Evolutionary conservation across 2,888 invertebrate genomes (phyloP).

Genomic region (Drosophila paracracens): DNA sequence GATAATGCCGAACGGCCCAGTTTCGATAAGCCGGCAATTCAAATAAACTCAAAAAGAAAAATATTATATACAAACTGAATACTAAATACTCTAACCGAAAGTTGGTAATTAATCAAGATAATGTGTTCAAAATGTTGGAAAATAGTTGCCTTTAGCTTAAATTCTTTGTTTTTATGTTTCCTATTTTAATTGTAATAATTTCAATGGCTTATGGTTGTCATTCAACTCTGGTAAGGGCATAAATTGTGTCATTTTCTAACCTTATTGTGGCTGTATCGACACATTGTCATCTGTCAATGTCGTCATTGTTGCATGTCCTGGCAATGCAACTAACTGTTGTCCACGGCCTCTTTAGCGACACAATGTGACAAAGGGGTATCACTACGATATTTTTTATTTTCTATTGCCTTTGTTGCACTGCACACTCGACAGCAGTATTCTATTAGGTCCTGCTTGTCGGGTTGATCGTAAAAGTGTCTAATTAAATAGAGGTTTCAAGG

Average conservation of each 20-base stretch:
- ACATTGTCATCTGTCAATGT: conserved; percentile 30
- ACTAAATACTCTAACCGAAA: conserved; percentile 23
- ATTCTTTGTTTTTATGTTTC: background rate
- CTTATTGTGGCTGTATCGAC: background rate
- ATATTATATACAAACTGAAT: conserved; percentile 11
- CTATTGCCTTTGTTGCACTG: conserved; percentile 1
- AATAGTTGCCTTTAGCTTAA: background rate
- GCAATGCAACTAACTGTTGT: conserved; percentile 64
- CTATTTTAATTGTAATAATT: background rate
- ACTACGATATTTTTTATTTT: conserved; percentile 37
- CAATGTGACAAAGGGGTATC: conserved; percentile 54
- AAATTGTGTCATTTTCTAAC: conserved; percentile 46
- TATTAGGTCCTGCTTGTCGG: conserved; percentile 28
- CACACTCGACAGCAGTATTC: conserved; percentile 39
- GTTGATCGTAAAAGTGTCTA: conserved; percentile 58
- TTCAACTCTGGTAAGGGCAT: conserved; percentile 12
- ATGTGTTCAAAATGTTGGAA: background rate
- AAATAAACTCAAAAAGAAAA: conserved; percentile 48
- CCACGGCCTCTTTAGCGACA: conserved; percentile 29
- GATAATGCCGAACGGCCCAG: conserved; percentile 60
- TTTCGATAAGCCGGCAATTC: conserved; percentile 59
- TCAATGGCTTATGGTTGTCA: background rate
- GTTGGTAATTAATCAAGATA: background rate
- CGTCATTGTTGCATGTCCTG: conserved; percentile 55
- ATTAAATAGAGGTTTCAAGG: conserved; percentile 63